phyloP scores from a whole-genome alignment of 2,113 vertebrate genomes.

The Neogale vison region DNA sequence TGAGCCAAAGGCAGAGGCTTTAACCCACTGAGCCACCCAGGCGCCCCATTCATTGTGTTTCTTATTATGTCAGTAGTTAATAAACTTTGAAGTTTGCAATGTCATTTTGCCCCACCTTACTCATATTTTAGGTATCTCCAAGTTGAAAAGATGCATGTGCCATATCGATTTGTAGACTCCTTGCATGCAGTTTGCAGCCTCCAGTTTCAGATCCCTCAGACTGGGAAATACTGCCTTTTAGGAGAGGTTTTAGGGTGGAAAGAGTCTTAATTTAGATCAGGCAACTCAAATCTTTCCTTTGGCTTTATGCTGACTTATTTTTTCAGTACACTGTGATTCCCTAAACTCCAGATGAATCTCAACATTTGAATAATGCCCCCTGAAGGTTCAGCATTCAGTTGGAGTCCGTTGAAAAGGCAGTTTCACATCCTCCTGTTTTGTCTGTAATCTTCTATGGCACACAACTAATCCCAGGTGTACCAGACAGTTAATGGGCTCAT shows the following conservation, averaged over 20 bases:
- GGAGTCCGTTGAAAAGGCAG: neutral
- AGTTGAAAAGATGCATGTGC: neutral
- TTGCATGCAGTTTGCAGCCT: neutral
- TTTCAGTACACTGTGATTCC: neutral
- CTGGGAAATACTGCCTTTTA: neutral
- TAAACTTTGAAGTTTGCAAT: neutral
- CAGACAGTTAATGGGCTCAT: neutral
- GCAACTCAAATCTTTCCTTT: slow-evolving; percentile 24
- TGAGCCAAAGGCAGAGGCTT: too few relatives aligned
- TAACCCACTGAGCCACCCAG: too few relatives aligned
- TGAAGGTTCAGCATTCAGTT: neutral
- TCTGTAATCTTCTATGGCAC: neutral
- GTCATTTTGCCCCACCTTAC: neutral
- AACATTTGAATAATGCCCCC: neutral
- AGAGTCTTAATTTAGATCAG: neutral
- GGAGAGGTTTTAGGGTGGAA: neutral
- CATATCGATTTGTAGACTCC: neutral
- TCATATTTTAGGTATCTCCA: neutral
- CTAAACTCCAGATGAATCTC: neutral
- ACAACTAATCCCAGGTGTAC: neutral
- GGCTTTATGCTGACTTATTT: slow-evolving; percentile 9
- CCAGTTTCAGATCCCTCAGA: neutral
- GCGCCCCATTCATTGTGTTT: neutral
- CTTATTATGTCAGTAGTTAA: neutral
- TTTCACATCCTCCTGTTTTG: slow-evolving; percentile 3